Evolutionary conservation across 2,888 invertebrate species (phyloP).

Genomic region (Tachina grossa): DNA sequence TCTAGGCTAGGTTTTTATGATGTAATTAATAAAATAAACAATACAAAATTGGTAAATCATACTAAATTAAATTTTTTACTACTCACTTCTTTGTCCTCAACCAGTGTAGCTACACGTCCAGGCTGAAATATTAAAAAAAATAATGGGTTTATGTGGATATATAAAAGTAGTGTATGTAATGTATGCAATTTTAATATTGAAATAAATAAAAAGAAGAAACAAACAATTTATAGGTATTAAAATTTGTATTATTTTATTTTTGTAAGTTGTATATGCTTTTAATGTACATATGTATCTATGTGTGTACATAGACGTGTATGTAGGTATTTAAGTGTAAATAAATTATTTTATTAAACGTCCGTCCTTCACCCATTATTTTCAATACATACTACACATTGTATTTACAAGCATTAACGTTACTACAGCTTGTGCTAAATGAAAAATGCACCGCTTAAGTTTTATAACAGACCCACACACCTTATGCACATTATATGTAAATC

Average conservation of each 20-base stretch:
- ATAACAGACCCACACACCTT: not conserved
- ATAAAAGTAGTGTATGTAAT: not conserved
- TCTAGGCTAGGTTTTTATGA: too few species aligned
- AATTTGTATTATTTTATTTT: too few species aligned
- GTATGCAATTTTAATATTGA: not conserved
- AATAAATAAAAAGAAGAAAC: too few species aligned
- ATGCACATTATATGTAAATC: not conserved
- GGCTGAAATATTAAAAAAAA: slow-evolving; percentile 87
- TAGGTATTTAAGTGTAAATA: not conserved
- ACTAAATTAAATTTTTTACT: slow-evolving; percentile 30
- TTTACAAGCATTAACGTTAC: slow-evolving; percentile 3
- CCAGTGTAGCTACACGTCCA: slow-evolving; percentile 93
- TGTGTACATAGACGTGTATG: not conserved
- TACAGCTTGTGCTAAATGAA: slow-evolving; percentile 21
- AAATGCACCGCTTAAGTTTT: slow-evolving; percentile 24
- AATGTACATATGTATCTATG: too few species aligned
- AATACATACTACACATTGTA: not conserved
- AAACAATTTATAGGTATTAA: too few species aligned
- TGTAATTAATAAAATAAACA: too few species aligned
- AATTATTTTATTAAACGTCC: slow-evolving; percentile 25
- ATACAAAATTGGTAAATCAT: not conserved
- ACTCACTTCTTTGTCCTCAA: slow-evolving; percentile 90
- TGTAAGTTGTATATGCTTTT: too few species aligned
- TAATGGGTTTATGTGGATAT: not conserved
- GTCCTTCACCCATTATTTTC: slow-evolving; percentile 52